Percentiles rank a stretch among this genome's conserved stretches.
These are phyloP conservation scores for Panopea generosa DNA, from an alignment of 2,888 invertebrate genomes.

Conservation along the genomic window DNA sequence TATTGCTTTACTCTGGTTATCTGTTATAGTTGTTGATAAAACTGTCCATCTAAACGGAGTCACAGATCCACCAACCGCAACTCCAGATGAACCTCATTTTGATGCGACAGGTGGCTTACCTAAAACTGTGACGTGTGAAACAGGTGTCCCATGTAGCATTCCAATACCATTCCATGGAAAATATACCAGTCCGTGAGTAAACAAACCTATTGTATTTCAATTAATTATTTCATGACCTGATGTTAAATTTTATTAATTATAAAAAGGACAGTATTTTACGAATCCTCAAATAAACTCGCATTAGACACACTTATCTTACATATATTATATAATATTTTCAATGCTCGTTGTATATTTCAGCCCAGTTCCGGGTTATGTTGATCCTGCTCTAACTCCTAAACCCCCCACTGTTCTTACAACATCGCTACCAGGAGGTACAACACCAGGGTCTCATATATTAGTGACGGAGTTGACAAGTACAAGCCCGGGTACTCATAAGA, in stretches of 20 bases:
- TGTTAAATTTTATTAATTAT: too few relatives aligned
- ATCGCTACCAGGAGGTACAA: too few relatives aligned
- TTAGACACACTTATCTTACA: too few relatives aligned
- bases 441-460: too few relatives aligned
- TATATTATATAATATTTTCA: too few relatives aligned
- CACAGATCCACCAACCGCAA: background rate
- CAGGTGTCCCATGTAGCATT: constrained; percentile 8
- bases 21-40: constrained; percentile 4
- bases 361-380: constrained; percentile 18
- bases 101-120: constrained; percentile 26
- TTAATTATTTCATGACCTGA: too few relatives aligned
- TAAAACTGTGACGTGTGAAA: constrained; percentile 13
- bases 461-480: too few relatives aligned
- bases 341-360: too few relatives aligned
- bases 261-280: too few relatives aligned
- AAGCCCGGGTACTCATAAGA: background rate
- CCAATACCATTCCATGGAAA: constrained; percentile 25
- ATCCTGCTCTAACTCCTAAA: constrained; percentile 4
- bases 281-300: too few relatives aligned
- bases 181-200: background rate
- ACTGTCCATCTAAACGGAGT: constrained; percentile 17
- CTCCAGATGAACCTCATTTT: constrained; percentile 15
- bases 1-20: too few relatives aligned
- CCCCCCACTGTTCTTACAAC: background rate
- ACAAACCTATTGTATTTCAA: too few relatives aligned